Evolutionary conservation across 64 coral and sea anemone genomes (phyloP).

Genomic region (Porites lutea): DNA sequence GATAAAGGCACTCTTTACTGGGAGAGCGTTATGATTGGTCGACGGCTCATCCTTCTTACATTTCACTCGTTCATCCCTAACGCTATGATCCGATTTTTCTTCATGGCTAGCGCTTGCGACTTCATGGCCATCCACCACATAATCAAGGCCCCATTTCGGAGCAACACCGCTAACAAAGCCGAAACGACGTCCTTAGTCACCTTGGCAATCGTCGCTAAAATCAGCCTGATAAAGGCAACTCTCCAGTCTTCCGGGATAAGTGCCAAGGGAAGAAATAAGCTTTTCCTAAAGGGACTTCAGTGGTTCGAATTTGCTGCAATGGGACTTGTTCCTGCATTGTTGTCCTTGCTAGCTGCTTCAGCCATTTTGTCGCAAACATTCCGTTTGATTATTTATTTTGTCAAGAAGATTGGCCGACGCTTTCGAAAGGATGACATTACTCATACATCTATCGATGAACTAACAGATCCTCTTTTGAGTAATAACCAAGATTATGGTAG

Average conservation of each 20-base stretch:
- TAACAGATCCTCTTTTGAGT: not conserved
- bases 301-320: constrained; percentile 33
- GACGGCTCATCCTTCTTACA: constrained; percentile 64
- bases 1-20: constrained; percentile 71
- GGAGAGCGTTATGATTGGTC: constrained; percentile 88
- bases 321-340: constrained; percentile 28
- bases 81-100: constrained; percentile 43
- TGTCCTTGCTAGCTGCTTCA: constrained; percentile 39
- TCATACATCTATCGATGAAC: not conserved
- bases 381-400: constrained; percentile 17
- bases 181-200: constrained; percentile 51
- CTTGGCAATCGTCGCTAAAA: constrained; percentile 55
- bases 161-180: constrained; percentile 36
- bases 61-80: constrained; percentile 67
- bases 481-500: not conserved
- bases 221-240: constrained; percentile 65
- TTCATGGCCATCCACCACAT: constrained; percentile 64
- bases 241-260: constrained; percentile 45
- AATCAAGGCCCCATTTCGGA: constrained; percentile 36
- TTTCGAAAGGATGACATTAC: not conserved
- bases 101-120: constrained; percentile 48
- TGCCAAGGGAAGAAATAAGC: constrained; percentile 40
- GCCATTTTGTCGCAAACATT: constrained; percentile 60
- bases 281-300: constrained; percentile 34
- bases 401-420: not conserved